Evolutionary conservation across 30 jellyfish, hydroid and myxozoan genomes (phyloP).

Genomic region (Mastigias papua): DNA sequence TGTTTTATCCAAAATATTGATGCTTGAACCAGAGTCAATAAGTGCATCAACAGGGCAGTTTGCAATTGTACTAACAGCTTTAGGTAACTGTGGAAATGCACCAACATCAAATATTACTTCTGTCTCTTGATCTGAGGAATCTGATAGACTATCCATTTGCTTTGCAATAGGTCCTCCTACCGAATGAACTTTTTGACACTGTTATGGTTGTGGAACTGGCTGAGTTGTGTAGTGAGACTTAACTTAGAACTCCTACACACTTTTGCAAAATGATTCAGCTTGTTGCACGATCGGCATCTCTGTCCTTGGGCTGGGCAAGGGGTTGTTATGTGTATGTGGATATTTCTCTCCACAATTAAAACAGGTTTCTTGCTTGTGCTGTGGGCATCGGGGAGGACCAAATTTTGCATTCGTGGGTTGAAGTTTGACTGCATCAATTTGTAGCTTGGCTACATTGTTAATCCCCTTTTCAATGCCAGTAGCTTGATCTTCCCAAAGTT

Average conservation of each 20-base stretch:
- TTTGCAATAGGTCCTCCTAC: background rate
- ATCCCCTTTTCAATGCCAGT: constrained; percentile 7
- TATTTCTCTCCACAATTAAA: constrained; percentile 21
- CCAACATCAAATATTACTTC: background rate
- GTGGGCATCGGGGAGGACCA: background rate
- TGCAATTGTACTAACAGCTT: constrained; percentile 1
- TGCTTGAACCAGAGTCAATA: constrained; percentile 33
- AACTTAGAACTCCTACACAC: background rate
- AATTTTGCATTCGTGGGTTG: background rate
- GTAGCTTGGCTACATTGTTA: background rate
- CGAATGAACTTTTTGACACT: background rate
- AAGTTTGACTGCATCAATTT: background rate
- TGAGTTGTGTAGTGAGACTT: background rate
- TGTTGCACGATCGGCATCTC: constrained; percentile 6
- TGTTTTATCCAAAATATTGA: constrained; percentile 4
- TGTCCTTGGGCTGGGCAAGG: constrained; percentile 36
- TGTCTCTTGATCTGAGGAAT: constrained; percentile 17
- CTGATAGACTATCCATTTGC: background rate
- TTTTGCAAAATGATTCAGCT: constrained; percentile 10
- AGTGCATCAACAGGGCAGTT: background rate
- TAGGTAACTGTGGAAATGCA: constrained; percentile 8
- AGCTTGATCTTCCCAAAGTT: constrained; percentile 7
- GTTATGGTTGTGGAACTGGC: background rate
- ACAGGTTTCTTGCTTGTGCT: background rate
- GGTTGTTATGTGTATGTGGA: constrained; percentile 8